phyloP scores from a whole-genome alignment of 1,140 invertebrate species.

The Potamilus streckersoni region DNA sequence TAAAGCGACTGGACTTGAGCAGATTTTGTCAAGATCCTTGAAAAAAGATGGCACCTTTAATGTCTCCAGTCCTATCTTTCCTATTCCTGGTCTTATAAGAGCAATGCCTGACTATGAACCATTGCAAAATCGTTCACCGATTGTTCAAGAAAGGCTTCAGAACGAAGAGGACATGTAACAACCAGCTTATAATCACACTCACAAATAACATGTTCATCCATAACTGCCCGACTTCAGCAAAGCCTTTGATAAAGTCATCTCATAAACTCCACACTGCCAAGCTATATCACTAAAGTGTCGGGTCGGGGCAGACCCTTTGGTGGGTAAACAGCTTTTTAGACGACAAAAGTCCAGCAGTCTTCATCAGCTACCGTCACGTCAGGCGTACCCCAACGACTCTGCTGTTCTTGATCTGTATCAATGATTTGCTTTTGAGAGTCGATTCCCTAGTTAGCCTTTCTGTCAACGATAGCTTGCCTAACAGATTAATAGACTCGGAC shows the following conservation, averaged over 20 bases:
- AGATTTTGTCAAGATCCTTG: constrained; percentile 6
- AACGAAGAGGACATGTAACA: constrained; percentile 20
- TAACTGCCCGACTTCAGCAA: background rate
- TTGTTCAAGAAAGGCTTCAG: constrained; percentile 33
- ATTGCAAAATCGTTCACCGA: constrained; percentile 10
- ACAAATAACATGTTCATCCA: background rate
- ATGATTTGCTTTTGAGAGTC: constrained; percentile 3
- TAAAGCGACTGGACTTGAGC: constrained; percentile 31
- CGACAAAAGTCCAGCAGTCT: background rate
- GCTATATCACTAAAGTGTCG: background rate
- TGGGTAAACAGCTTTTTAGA: constrained; percentile 11
- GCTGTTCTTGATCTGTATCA: no score
- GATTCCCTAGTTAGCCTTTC: constrained; percentile 2
- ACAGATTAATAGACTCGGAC: background rate
- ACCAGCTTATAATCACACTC: constrained; percentile 9
- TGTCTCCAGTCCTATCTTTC: constrained; percentile 14
- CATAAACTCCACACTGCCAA: background rate
- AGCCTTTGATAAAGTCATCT: background rate
- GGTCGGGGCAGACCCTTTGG: background rate
- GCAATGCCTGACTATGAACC: constrained; percentile 5
- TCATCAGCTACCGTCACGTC: background rate
- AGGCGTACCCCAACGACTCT: no score
- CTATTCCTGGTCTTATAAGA: constrained; percentile 24
- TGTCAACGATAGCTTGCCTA: constrained; percentile 17
- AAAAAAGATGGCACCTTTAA: no score